These are phyloP conservation scores for Genyomyrus donnyi DNA, from an alignment of 2,113 vertebrate genomes.

Conservation along the genomic window DNA sequence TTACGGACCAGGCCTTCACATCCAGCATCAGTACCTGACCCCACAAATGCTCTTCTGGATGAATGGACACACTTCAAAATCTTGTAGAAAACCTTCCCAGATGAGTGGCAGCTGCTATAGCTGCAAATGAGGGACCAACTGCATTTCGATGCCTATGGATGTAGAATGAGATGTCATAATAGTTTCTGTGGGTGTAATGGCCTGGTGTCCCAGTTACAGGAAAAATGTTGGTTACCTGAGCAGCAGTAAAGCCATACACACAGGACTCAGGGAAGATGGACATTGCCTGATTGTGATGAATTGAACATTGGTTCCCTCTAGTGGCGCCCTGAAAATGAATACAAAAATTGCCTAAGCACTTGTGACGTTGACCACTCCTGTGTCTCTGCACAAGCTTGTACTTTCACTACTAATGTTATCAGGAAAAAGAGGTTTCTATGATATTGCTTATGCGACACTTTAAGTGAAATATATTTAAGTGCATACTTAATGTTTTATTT, in stretches of 20 bases:
- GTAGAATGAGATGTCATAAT: neutral
- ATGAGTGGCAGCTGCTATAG: neutral
- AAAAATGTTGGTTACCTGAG: neutral
- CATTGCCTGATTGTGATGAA: neutral
- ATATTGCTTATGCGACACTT: neutral
- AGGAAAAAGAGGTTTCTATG: neutral
- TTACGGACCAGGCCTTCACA: neutral
- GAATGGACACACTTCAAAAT: neutral
- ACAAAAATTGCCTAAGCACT: neutral
- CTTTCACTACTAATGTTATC: neutral
- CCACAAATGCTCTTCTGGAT: neutral
- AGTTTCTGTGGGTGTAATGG: neutral
- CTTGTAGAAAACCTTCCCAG: neutral
- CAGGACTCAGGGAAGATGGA: neutral
- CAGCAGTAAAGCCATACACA: neutral
- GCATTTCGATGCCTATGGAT: neutral
- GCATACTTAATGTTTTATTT: neutral
- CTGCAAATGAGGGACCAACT: neutral
- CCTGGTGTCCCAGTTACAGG: neutral
- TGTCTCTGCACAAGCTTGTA: neutral
- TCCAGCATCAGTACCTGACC: neutral
- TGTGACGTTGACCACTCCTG: neutral
- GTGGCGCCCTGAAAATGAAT: neutral
- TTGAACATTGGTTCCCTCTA: constrained; percentile 6
- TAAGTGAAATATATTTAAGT: neutral